Base-by-base conservation (phyloP, 2,888 invertebrate species). In the Melolontha melolontha region DNA sequence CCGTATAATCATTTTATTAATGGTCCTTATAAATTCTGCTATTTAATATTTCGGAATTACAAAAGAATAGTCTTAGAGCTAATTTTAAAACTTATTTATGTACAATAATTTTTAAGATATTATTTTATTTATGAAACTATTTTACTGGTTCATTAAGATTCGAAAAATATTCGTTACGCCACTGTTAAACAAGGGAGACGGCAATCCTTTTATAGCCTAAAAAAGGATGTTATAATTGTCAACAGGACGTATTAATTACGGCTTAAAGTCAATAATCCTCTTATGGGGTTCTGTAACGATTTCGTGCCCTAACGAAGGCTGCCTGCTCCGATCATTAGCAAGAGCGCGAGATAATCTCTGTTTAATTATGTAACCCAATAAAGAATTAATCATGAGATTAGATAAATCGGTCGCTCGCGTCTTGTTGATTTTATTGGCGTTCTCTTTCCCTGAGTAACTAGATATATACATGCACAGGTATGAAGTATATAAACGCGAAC, bases 341-440 rank as follows among this genome's bases (percentile, higher is more conserved):
- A 49, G 49, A 10, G 49, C 22, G 17, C 49, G 11, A 49, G 49
- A 49, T 49, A 49, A 49, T 49, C 49, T 49, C 22, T 49, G 49
- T 17, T 49, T 49, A 49, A 49, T 49, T 22, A 49, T 49, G 49
- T 49, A 49, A 49, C 49, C 22, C 22, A 49, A 49, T 49, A 49
- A 49, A 49, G 49, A 49, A 49, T 49, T 49, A 49, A 49, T 49
- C 49, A 49, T 17, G 22, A 49, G 49, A 49, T 49, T 22, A 49
- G 22, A 49, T 49, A 49, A 22, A 49, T 49, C 22, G 49, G n/a
- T n/a, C 49, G 17, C 10, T 49, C n/a, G 11, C 16, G 49, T 17
- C n/a, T 34, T 34, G 34, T 34, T 34, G 34, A 34, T 34, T 34
- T 22, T 49, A 49, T 49, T 17, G 49, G 17, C 49, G 17, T 49